phyloP scores from a whole-genome alignment of 1,140 invertebrate genomes.

The Drosophila malerkotliana region DNA sequence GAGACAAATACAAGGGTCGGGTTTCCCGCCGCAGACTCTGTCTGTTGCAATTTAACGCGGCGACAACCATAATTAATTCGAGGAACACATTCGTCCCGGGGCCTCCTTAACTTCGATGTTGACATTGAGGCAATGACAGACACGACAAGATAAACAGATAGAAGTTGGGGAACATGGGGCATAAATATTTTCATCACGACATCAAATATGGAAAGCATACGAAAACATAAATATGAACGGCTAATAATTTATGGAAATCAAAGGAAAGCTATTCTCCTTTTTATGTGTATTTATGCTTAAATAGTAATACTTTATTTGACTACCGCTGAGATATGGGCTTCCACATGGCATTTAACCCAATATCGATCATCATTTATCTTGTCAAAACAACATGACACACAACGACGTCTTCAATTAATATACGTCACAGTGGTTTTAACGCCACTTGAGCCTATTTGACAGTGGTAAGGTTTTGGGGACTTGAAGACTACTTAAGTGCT shows the following conservation, averaged over 20 bases:
- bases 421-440: constrained; percentile 1
- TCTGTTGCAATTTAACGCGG: constrained; percentile 43
- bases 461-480: neutral
- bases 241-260: neutral
- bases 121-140: constrained; percentile 47
- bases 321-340: neutral
- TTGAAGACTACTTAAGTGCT: neutral
- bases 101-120: constrained; percentile 26
- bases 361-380: constrained; percentile 5
- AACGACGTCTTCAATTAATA: constrained; percentile 3
- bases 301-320: neutral
- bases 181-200: constrained; percentile 36
- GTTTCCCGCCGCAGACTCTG: constrained; percentile 17
- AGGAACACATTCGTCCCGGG: constrained; percentile 41
- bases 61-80: constrained; percentile 67
- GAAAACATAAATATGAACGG: constrained; percentile 11
- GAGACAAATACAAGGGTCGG: constrained; percentile 15
- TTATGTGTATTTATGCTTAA: neutral
- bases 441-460: neutral
- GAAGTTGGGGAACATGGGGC: neutral
- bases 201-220: constrained; percentile 37
- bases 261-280: neutral
- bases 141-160: constrained; percentile 35
- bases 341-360: neutral
- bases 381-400: neutral